Evolutionary conservation across 2,797 vertebrate genomes (phyloP).

Genomic region (Coreius guichenoti): DNA sequence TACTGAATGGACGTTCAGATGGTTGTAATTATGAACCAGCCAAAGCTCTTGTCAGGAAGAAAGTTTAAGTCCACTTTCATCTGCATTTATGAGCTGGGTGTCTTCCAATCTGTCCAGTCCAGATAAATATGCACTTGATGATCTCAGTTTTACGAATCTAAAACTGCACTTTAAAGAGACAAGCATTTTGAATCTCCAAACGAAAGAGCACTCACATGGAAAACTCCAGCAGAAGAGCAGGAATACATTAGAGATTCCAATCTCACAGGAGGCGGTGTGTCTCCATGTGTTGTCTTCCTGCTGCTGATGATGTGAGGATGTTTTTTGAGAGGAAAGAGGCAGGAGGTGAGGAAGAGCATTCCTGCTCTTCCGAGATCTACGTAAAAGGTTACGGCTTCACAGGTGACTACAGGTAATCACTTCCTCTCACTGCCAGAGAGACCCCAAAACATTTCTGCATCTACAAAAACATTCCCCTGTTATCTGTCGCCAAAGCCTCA

Average conservation of each 20-base stretch:
- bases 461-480: background rate
- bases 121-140: slow-evolving; percentile 10
- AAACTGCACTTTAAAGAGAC: background rate
- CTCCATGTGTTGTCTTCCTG: slow-evolving; percentile 40
- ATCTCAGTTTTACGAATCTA: slow-evolving; percentile 2
- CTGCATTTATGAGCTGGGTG: background rate
- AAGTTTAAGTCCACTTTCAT: background rate
- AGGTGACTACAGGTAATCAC: slow-evolving; percentile 5
- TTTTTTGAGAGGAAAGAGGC: slow-evolving; percentile 51
- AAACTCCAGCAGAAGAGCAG: background rate
- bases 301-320: slow-evolving; percentile 48
- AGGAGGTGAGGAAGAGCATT: slow-evolving; percentile 48
- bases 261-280: slow-evolving; percentile 6
- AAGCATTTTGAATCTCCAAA: background rate
- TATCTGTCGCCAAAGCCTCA: background rate
- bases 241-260: slow-evolving; percentile 19
- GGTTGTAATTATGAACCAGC: background rate
- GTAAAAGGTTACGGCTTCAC: slow-evolving; percentile 60
- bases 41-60: background rate
- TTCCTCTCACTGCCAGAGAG: background rate
- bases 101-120: background rate
- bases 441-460: slow-evolving; percentile 16
- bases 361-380: slow-evolving; percentile 49
- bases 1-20: background rate
- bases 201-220: background rate